A percentile compares a stretch with the other conserved stretches of the same genome.
Evolutionary conservation across 1,140 invertebrate species (phyloP).

Genomic region (Musca domestica): DNA sequence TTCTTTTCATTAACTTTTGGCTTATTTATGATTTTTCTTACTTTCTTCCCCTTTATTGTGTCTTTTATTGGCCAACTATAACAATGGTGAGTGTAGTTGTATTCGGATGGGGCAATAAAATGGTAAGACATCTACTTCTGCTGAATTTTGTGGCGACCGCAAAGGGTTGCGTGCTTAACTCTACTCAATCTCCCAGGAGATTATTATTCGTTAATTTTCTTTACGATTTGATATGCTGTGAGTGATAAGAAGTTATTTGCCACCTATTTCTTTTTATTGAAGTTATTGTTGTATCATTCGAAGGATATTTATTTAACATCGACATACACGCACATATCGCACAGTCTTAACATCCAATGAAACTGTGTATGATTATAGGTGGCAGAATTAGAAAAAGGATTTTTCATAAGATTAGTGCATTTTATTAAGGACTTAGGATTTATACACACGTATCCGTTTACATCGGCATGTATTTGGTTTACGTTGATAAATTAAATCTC

Average conservation of each 20-base stretch:
- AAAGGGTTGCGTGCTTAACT: conserved; percentile 22
- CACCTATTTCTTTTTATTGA: conserved; percentile 25
- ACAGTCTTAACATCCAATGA: too few relatives aligned
- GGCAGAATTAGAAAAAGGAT: too few relatives aligned
- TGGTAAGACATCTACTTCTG: neutral
- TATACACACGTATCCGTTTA: too few relatives aligned
- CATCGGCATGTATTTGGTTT: too few relatives aligned
- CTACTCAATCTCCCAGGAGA: conserved; percentile 11
- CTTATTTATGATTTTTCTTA: conserved; percentile 20
- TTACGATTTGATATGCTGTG: conserved; percentile 35
- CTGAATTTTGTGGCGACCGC: neutral
- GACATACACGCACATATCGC: too few relatives aligned
- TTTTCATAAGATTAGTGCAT: too few relatives aligned
- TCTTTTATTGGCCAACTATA: neutral
- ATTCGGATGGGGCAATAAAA: neutral
- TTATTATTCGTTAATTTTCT: conserved; percentile 52
- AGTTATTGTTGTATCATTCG: neutral
- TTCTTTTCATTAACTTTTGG: conserved; percentile 21
- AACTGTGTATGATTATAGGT: too few relatives aligned
- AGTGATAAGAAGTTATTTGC: conserved; percentile 53
- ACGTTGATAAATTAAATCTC: too few relatives aligned
- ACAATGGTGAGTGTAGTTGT: neutral
- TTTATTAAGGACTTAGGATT: too few relatives aligned
- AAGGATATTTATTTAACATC: too few relatives aligned
- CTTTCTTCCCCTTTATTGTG: neutral